Evolutionary conservation across 1,140 invertebrate species (phyloP).

Genomic region (Drosophila nannoptera): DNA sequence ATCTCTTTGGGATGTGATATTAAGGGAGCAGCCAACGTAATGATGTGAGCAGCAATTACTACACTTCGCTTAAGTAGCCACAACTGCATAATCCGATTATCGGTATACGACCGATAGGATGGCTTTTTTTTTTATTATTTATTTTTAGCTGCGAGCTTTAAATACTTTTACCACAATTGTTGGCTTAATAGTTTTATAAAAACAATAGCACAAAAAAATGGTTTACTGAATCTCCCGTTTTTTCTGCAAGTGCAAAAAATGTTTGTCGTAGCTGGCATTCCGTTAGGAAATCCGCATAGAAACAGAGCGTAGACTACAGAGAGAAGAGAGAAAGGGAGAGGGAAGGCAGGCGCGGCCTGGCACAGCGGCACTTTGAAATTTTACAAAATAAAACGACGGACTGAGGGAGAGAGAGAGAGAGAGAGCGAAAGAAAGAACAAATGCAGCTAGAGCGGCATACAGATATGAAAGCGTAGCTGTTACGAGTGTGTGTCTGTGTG

Average conservation of each 20-base stretch:
- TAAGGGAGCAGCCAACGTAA: not conserved
- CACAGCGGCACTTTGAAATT: conserved; percentile 19
- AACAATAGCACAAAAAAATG: not conserved
- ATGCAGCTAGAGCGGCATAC: conserved; percentile 19
- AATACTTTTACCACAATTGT: not conserved
- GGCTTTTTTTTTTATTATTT: not conserved
- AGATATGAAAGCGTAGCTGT: conserved; percentile 29
- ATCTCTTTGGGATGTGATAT: not conserved
- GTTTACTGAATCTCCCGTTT: conserved; percentile 3
- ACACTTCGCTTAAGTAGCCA: not conserved
- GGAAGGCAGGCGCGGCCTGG: not conserved
- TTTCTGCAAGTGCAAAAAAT: conserved; percentile 16
- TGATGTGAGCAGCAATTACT: too few species aligned
- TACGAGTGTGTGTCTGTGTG: conserved; percentile 3
- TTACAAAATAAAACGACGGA: conserved; percentile 16
- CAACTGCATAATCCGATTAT: not conserved
- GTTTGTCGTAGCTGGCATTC: conserved; percentile 21
- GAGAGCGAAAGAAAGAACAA: conserved; percentile 22
- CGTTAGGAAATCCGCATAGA: conserved; percentile 35
- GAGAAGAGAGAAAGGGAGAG: too few species aligned
- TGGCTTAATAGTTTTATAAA: not conserved
- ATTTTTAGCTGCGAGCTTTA: not conserved
- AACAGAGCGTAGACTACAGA: not conserved
- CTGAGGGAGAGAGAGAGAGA: not conserved
- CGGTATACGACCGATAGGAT: not conserved